phyloP scores from a whole-genome alignment of 2,113 vertebrate species.

The Carassius carassius region DNA sequence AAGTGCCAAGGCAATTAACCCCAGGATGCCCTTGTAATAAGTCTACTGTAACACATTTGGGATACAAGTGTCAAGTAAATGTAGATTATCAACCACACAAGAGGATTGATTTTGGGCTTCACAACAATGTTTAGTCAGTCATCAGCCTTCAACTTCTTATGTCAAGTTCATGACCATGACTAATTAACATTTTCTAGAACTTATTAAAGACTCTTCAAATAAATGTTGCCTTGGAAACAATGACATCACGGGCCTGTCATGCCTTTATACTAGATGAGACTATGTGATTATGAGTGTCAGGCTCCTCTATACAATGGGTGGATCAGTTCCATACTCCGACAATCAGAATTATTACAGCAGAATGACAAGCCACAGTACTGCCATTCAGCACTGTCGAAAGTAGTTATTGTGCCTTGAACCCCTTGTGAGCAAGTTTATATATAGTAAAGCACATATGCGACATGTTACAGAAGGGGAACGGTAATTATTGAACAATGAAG shows the following conservation, averaged over 20 bases:
- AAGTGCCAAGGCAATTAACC: conserved; percentile 19
- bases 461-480: conserved; percentile 70
- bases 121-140: conserved; percentile 30
- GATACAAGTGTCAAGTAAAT: conserved; percentile 6
- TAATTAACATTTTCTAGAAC: conserved; percentile 55
- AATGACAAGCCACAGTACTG: conserved; percentile 78
- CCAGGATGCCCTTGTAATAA: neutral
- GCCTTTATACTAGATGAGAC: conserved; percentile 40
- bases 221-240: conserved; percentile 54
- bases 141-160: conserved; percentile 23
- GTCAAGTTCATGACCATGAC: conserved; percentile 40
- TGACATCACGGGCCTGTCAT: conserved; percentile 48
- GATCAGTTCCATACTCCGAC: conserved; percentile 58
- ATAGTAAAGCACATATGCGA: conserved; percentile 70
- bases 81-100: conserved; percentile 14
- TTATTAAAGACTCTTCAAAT: conserved; percentile 46
- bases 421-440: conserved; percentile 70
- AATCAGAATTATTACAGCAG: conserved; percentile 75
- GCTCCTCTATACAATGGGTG: conserved; percentile 59
- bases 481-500: conserved; percentile 81
- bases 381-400: conserved; percentile 77
- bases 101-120: neutral
- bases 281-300: conserved; percentile 62
- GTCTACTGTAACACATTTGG: conserved; percentile 7
- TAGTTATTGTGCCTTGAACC: conserved; percentile 78